Evolutionary conservation across 2,797 vertebrate genomes (phyloP).

Genomic region (Dermochelys coriacea): DNA sequence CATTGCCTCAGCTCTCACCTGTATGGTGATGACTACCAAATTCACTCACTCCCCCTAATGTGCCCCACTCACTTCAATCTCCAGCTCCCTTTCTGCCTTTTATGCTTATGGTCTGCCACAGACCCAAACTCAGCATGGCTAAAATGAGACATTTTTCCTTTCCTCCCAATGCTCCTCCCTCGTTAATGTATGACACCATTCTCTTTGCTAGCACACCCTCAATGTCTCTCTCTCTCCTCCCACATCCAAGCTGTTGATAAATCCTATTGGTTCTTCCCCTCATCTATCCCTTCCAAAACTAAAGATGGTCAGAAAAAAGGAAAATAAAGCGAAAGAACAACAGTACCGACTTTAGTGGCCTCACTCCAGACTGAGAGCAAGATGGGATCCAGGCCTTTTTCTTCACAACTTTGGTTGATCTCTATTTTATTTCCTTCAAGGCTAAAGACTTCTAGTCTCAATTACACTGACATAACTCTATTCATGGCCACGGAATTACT

Average conservation of each 20-base stretch:
- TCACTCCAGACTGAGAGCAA: neutral
- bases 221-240: neutral
- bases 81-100: neutral
- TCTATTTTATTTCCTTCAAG: neutral
- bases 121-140: neutral
- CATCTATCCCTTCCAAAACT: neutral
- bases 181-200: neutral
- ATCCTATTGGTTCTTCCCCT: neutral
- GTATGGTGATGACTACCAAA: fast-evolving
- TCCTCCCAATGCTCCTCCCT: neutral
- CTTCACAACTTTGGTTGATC: fast-evolving
- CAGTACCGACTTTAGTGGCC: neutral
- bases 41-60: fast-evolving
- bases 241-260: neutral
- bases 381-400: neutral
- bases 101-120: neutral
- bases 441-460: neutral
- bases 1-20: fast-evolving
- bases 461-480: neutral
- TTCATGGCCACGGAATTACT: neutral
- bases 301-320: neutral
- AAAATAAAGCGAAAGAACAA: neutral
- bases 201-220: neutral
- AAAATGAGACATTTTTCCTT: neutral
- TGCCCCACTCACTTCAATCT: fast-evolving